phyloP scores from a whole-genome alignment of 2,113 vertebrate species.

The Tychaedon coryphoeus region DNA sequence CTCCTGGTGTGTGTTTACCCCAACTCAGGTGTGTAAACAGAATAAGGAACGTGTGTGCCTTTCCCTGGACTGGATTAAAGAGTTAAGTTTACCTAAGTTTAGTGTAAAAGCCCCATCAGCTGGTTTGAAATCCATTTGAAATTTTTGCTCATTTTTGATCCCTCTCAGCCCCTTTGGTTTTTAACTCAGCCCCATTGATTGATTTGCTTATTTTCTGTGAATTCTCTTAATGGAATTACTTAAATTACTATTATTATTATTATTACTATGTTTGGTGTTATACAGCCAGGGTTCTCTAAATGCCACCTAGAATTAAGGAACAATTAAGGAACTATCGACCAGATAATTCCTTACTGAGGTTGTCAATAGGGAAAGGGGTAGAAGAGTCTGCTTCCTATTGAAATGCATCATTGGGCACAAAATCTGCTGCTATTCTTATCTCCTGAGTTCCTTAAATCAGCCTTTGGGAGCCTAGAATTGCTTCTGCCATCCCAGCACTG shows the following conservation, averaged over 20 bases:
- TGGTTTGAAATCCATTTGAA: not conserved
- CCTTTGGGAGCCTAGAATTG: not conserved
- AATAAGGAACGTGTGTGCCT: not conserved
- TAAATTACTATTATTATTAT: not conserved
- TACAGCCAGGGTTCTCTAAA: not conserved
- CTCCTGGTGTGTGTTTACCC: not conserved
- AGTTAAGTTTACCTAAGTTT: not conserved
- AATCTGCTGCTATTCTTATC: not conserved
- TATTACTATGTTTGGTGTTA: not conserved
- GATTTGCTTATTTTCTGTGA: not conserved
- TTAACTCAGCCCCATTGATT: not conserved
- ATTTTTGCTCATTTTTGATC: not conserved
- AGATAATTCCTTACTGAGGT: not conserved
- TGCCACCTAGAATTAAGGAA: not conserved
- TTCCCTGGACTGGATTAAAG: not conserved
- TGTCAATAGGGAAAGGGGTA: not conserved
- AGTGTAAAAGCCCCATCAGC: not conserved
- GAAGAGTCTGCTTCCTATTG: not conserved
- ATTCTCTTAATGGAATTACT: not conserved
- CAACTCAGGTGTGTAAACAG: not conserved
- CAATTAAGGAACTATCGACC: not conserved
- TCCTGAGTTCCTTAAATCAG: not conserved
- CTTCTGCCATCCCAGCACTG: not conserved
- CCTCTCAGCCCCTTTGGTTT: not conserved
- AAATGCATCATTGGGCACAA: not conserved